These are phyloP conservation scores for Sebastes steindachneri DNA, from an alignment of 2,797 vertebrate genomes.

Conservation along the genomic window DNA sequence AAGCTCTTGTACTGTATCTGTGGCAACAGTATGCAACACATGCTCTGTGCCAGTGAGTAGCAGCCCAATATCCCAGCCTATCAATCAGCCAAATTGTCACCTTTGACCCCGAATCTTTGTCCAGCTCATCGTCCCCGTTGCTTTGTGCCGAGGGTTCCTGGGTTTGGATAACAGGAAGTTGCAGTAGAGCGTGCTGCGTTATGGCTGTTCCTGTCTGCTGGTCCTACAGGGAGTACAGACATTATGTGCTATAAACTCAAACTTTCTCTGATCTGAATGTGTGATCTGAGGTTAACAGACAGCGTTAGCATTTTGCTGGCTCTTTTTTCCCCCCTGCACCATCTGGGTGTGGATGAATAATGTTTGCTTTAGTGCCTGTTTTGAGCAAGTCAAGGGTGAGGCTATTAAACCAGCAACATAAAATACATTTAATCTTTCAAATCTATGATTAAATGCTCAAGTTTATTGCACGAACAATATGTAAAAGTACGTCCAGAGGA, in stretches of 20 bases:
- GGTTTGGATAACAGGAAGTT: constrained; percentile 2
- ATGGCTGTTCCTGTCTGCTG: constrained; percentile 15
- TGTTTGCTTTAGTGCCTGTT: constrained; percentile 15
- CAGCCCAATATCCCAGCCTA: background rate
- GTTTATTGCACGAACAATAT: constrained; percentile 49
- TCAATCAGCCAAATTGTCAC: constrained; percentile 43
- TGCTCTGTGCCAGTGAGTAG: no score
- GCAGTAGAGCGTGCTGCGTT: background rate
- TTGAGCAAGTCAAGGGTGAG: background rate
- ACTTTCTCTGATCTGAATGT: background rate
- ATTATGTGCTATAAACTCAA: background rate
- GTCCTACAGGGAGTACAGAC: constrained; percentile 38
- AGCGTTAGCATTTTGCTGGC: background rate
- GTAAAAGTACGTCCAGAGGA: constrained; percentile 46
- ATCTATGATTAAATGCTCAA: constrained; percentile 29
- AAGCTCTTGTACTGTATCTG: background rate
- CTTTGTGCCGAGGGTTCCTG: constrained; percentile 42
- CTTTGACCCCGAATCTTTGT: constrained; percentile 78
- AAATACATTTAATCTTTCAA: constrained; percentile 35
- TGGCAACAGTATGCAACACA: background rate
- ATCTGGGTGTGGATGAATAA: constrained; percentile 27
- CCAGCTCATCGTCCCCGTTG: constrained; percentile 67
- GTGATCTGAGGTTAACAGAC: constrained; percentile 2
- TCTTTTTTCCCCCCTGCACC: background rate
- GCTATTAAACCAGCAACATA: background rate